Base-by-base conservation (phyloP, 2,797 vertebrate species). In the Lophius americanus region DNA sequence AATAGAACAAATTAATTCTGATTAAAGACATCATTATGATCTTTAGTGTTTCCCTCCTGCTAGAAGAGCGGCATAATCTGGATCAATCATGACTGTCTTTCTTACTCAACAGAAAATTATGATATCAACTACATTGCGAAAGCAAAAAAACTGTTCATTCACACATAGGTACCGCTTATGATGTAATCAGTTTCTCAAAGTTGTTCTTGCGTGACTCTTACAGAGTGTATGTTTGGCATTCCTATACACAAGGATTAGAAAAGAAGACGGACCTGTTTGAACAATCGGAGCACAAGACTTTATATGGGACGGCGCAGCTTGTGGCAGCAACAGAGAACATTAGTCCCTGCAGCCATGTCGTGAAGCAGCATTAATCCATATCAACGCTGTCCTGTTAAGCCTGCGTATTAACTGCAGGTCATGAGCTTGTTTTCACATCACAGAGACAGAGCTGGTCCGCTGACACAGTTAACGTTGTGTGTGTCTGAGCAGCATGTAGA, bases 351-450 rank as follows among this genome's bases (percentile, higher is more conserved):
- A 5, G 78, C 73, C 42, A 5, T 65, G 58, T 76, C 61, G 47
- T 42, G 51, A 63, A 68, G 75, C 66, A 33, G 70, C 75, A 69
- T 81, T 82, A 79, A 88, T 83, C 83, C 70, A 78, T 66, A 83
- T 82, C 77, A 80, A 60, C 3, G 7, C 49, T 7, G 58, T 57
- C 68, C 53, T 75, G 65, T 68, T 62, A 81, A 78, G 68, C 65
- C 64, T 51, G 79, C 81, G 70, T 61, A 82, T 79, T 87, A 81
- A 85, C 7, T 68, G 81, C 84, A 62, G 79, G 74, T 81, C 79
- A 71, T 60, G 55, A 73, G 78, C 70, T 23, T 71, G 60, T 44
- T 78, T 70, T 83, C 75, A 69, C 76, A 70, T 73, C 70, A 67
- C 61, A 61, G 54, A 67, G 59, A 64, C 35, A 9, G 62, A 75